Evolutionary conservation across 1,140 invertebrate species (phyloP), one percentile per base, ranked within the genome.

Genomic region (Drosophila saltans): DNA sequence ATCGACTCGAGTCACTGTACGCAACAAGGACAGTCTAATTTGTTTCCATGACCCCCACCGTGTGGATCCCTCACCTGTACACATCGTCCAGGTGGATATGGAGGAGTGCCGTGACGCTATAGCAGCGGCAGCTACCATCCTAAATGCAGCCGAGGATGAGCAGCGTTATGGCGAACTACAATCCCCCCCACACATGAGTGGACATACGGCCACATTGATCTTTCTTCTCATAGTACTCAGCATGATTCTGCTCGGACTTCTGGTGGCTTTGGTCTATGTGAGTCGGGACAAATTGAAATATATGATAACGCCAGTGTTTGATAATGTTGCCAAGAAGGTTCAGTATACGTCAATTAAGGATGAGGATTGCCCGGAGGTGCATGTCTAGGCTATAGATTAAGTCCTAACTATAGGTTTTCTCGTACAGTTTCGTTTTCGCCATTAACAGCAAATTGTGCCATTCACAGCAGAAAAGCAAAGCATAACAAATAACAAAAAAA

Each of bases 341-440:
- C 95, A 96, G 69, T 96, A 96, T 75, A 96, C 95, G 2, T 95
- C 95, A 21, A 96, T 96, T 58, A 93, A 94, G 89, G 92, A 93
- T 80, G 91, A 93, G 66, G 92, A 93, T 65, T 92, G 91, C 66
- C 84, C 92, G 56, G 92, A 93, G 71, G 92, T 92, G 56, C 91
- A 92, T 71, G 92, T 92, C 55, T 92, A 92, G 76, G 62, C 10
- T 7, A n/a, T 30, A 30, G 4, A 40, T 41, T 64, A 48, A 40
- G 39, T 43, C 36, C 9, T 61, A 43, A 21, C 40, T 43, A 39
- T 41, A 43, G 66, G 58, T 72, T 66, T 58, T 30, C 36, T 28
- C 36, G 45, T 67, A 61, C 52, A 63, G 68, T 70, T 80, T 78
- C 62, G 58, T 69, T 65, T 80, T 79, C 78, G 84, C 84, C 84